Conservation (phyloP, 2,888 invertebrate genomes). For the Rhyacophila evoluta region DNA sequence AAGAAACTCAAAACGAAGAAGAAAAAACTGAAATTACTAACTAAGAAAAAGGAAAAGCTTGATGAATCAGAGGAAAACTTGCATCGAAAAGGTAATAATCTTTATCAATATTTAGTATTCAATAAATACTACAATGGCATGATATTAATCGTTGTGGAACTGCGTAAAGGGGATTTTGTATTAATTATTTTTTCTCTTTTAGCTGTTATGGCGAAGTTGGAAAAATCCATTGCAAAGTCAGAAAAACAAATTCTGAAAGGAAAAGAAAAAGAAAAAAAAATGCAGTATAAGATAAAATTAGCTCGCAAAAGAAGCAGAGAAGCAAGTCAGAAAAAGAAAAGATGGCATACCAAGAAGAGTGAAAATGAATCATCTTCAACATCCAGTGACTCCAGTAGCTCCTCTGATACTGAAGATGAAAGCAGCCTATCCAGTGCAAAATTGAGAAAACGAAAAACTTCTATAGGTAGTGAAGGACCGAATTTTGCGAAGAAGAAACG, state of each 20-base stretch:
- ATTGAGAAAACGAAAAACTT: neutral
- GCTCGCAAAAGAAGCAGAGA: slow-evolving; percentile 61
- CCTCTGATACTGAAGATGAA: slow-evolving; percentile 59
- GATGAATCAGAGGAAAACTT: slow-evolving; percentile 55
- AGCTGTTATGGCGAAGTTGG: neutral
- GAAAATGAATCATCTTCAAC: slow-evolving; percentile 52
- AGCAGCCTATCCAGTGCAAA: slow-evolving; percentile 20
- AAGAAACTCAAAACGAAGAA: slow-evolving; percentile 60
- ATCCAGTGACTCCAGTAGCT: slow-evolving; percentile 62
- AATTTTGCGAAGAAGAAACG: slow-evolving; percentile 56
- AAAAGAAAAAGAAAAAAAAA: slow-evolving; percentile 56
- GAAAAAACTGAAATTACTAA: slow-evolving; percentile 52
- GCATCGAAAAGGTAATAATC: neutral
- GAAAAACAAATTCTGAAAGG: neutral
- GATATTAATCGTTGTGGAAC: no score
- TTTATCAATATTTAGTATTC: no score
- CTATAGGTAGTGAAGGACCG: neutral
- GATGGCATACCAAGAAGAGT: slow-evolving; percentile 57
- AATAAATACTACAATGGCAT: no score
- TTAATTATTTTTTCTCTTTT: neutral
- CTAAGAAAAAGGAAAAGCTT: slow-evolving; percentile 55
- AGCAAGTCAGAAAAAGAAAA: slow-evolving; percentile 60
- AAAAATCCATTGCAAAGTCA: neutral
- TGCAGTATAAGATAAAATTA: slow-evolving; percentile 56
- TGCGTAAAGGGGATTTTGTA: no score